Base-by-base conservation (phyloP, 2,113 vertebrate genomes). In the Pagrus major region DNA sequence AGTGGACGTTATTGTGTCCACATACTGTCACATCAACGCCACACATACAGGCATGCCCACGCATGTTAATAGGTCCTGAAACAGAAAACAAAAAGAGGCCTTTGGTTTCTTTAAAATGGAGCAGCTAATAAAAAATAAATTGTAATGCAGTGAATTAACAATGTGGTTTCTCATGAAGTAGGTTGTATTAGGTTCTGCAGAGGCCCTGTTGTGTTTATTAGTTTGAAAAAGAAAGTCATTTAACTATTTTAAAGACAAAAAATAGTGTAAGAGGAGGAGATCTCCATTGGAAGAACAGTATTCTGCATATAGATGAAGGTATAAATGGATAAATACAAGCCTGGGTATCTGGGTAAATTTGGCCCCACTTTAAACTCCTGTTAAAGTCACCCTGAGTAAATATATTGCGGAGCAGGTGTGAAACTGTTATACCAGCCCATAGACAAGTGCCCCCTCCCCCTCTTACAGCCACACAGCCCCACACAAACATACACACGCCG, bases 11-110 rank as follows among this genome's bases (percentile, higher is more conserved):
- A 64, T 70, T 85, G 72, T 80, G 85, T 84, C 91, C 90, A 90
- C 69, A 51, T 58, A 80, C 61, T 71, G 81, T 76, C 89, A 92
- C 88, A 42, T 25, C 83, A 90, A 92, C 91, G 64, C 68, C 91
- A 91, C 91, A 91, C 77, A 74, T 88, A 89, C 70, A 87, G 66
- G 83, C 93, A 94, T 93, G 93, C 93, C 85, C 86, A 93, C 89
- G 89, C 91, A 78, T 90, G 93, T 94, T 94, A 93, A 92, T 88
- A 81, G 54, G 44, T 82, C 88, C 84, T 59, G 59, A 35, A 87
- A 88, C 47, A 76, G 60, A 79, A n/a, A 66, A 86, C 31, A 75
- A 60, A 52, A 42, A 21, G 21, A 47, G 18, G 39, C 29, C 21
- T 54, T 49, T 25, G 37, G 21, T 39, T 47, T 59, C 47, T 63